Percentiles rank a stretch among this genome's conserved stretches.
These are phyloP conservation scores for Scaptomyza parva DNA, from an alignment of 2,888 invertebrate genomes.

Conservation along the genomic window DNA sequence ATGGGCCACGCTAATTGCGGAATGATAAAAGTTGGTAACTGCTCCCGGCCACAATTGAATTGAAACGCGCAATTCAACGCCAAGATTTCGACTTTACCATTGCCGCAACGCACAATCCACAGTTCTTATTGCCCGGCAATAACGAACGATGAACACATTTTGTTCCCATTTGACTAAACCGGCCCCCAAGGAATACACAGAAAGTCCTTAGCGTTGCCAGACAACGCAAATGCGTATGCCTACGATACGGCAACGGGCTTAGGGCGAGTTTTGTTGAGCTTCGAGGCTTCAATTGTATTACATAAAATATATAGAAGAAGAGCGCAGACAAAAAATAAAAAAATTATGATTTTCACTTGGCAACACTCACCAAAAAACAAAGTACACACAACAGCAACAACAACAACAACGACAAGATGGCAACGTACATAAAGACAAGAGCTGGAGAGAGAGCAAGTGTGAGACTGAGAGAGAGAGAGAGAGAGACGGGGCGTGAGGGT, in stretches of 20 bases:
- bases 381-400: conserved; percentile 25
- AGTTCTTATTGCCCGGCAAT: conserved; percentile 43
- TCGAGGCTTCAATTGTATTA: conserved; percentile 64
- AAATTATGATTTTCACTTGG: conserved; percentile 74
- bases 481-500: conserved; percentile 1
- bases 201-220: conserved; percentile 54
- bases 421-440: conserved; percentile 8
- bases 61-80: conserved; percentile 53
- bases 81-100: conserved; percentile 55
- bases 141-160: conserved; percentile 17
- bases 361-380: conserved; percentile 32
- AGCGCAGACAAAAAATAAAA: conserved; percentile 34
- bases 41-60: conserved; percentile 43
- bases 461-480: neutral
- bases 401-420: conserved; percentile 16
- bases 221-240: conserved; percentile 48
- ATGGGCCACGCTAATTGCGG: conserved; percentile 77
- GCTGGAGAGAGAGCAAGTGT: neutral
- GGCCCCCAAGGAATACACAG: conserved; percentile 69
- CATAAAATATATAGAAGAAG: conserved; percentile 68
- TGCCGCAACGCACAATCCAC: conserved; percentile 13
- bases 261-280: conserved; percentile 1
- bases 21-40: conserved; percentile 70
- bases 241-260: neutral
- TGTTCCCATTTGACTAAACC: conserved; percentile 72